These are phyloP conservation scores for Pitta sordida DNA, from an alignment of 2,113 vertebrate genomes.

Conservation along the genomic window DNA sequence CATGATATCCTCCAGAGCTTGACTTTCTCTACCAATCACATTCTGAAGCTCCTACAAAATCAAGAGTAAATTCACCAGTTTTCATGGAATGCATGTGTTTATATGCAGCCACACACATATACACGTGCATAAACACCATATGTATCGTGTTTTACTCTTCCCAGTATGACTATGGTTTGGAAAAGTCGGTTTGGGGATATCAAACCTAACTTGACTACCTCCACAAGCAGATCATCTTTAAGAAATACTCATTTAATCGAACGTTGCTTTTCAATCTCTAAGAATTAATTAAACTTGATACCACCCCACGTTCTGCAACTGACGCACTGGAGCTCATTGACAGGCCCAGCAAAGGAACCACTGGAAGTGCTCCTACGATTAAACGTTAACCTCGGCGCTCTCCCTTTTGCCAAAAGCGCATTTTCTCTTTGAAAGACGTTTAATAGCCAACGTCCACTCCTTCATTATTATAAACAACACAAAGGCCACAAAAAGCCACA, in stretches of 20 bases:
- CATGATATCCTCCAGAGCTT: conserved; percentile 76
- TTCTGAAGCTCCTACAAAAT: conserved; percentile 79
- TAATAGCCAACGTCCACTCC: conserved; percentile 50
- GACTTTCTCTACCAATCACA: conserved; percentile 76
- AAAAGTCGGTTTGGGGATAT: not conserved
- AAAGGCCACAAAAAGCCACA: conserved; percentile 67
- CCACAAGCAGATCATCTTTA: conserved; percentile 26
- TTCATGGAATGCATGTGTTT: not conserved
- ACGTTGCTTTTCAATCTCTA: conserved; percentile 51
- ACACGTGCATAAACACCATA: fast-evolving
- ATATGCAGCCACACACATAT: not conserved
- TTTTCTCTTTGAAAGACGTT: not conserved
- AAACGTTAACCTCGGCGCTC: not conserved
- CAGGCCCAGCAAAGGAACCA: conserved; percentile 3
- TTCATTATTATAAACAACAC: conserved; percentile 69
- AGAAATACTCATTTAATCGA: conserved; percentile 48
- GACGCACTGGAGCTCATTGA: conserved; percentile 2
- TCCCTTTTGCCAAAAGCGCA: conserved; percentile 3
- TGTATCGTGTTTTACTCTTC: not conserved
- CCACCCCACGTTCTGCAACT: conserved; percentile 7
- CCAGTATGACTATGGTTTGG: not conserved
- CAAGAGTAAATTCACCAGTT: not conserved
- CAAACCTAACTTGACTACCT: conserved; percentile 26
- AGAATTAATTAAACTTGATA: conserved; percentile 68
- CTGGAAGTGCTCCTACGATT: not conserved